Percentiles rank a stretch among this genome's conserved stretches.
phyloP scores from a whole-genome alignment of 2,113 vertebrate genomes.

The Pituophis catenifer region DNA sequence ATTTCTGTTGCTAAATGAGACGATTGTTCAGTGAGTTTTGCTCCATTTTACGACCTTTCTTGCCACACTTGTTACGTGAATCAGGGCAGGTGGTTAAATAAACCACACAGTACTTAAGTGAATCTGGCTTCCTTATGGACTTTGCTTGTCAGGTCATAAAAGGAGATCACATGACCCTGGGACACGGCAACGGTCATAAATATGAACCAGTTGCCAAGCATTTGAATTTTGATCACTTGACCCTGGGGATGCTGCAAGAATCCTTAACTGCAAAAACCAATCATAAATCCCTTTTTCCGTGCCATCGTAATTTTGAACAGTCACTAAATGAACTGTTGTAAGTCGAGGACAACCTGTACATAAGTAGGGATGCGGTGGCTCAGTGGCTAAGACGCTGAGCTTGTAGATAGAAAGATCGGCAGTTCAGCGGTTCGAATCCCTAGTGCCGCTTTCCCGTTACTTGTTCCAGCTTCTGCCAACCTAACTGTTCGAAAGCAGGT shows the following conservation, averaged over 20 bases:
- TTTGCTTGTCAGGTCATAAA: neutral
- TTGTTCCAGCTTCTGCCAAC: too few species aligned
- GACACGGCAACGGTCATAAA: neutral
- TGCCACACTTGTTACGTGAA: neutral
- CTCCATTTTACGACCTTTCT: neutral
- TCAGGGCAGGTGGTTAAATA: neutral
- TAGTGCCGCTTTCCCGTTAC: too few species aligned
- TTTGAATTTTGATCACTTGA: neutral
- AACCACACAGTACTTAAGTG: neutral
- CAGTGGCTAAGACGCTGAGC: too few species aligned
- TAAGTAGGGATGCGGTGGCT: too few species aligned
- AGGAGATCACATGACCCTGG: neutral
- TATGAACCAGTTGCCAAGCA: neutral
- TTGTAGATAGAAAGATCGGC: too few species aligned
- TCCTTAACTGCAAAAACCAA: neutral
- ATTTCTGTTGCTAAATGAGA: neutral
- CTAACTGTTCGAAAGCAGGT: too few species aligned
- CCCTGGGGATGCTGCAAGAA: neutral
- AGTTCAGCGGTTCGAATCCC: too few species aligned
- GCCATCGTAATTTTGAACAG: neutral
- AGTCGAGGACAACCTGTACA: neutral
- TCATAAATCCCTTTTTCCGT: neutral
- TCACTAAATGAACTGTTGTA: neutral
- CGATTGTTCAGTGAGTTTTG: neutral
- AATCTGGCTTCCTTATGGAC: neutral